A percentile compares a stretch with the other conserved stretches of the same genome.
These are phyloP conservation scores for Carassius carassius DNA, from an alignment of 2,113 vertebrate species.

Conservation along the genomic window DNA sequence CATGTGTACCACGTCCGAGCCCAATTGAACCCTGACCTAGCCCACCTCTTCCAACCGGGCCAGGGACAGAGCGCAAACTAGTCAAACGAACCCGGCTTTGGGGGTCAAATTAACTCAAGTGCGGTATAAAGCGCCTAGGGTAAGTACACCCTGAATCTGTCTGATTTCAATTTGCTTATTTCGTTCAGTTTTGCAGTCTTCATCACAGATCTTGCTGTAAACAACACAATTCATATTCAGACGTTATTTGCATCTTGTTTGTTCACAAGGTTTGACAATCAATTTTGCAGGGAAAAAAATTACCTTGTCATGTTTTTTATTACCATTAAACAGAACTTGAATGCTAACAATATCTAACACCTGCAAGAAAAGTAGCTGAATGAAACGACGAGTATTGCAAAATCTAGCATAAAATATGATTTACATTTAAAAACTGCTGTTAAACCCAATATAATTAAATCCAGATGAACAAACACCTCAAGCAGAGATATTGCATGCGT, in stretches of 20 bases:
- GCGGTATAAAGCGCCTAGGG: too few relatives aligned
- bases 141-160: background rate
- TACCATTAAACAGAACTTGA: constrained; percentile 18
- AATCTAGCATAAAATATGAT: constrained; percentile 50
- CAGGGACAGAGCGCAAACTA: too few relatives aligned
- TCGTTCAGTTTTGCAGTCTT: background rate
- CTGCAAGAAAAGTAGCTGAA: background rate
- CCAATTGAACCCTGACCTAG: too few relatives aligned
- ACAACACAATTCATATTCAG: constrained; percentile 2
- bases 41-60: too few relatives aligned
- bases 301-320: constrained; percentile 27
- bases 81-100: too few relatives aligned
- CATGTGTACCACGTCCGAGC: too few relatives aligned
- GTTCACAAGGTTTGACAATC: constrained; percentile 10
- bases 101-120: too few relatives aligned
- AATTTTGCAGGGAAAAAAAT: constrained; percentile 26
- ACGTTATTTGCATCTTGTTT: constrained; percentile 23
- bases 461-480: constrained; percentile 68
- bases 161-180: constrained; percentile 25
- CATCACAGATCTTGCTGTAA: background rate
- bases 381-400: background rate
- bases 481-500: constrained; percentile 65
- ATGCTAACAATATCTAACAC: constrained; percentile 1
- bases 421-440: constrained; percentile 61
- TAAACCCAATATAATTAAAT: constrained; percentile 70